phyloP scores from a whole-genome alignment of 2,888 invertebrate genomes.

The Lepidochitona cinerea region DNA sequence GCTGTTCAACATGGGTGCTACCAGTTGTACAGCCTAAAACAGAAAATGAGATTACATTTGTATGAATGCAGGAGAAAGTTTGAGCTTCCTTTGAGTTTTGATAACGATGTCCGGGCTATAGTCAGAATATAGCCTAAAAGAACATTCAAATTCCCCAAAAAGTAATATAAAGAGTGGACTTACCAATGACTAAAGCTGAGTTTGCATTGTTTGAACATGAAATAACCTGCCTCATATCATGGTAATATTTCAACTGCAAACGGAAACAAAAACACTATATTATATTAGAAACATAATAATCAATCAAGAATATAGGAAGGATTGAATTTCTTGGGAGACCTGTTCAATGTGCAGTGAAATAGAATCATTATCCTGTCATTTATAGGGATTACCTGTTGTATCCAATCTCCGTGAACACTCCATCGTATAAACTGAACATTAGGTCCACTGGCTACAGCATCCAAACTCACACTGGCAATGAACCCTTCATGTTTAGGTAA shows the following conservation, averaged over 20 bases:
- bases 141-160: too few species aligned
- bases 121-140: too few species aligned
- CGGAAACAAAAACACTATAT: conserved; percentile 11
- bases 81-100: too few species aligned
- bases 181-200: conserved; percentile 70
- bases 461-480: conserved; percentile 68
- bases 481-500: conserved; percentile 66
- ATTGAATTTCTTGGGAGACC: too few species aligned
- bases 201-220: conserved; percentile 70
- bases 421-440: conserved; percentile 68
- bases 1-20: conserved; percentile 67
- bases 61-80: too few species aligned
- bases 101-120: too few species aligned
- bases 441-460: conserved; percentile 54
- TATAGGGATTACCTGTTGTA: conserved; percentile 68
- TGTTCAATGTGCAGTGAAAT: too few species aligned
- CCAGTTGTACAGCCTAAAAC: conserved; percentile 66
- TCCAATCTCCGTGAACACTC: conserved; percentile 71
- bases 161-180: conserved; percentile 14
- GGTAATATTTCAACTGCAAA: conserved; percentile 67
- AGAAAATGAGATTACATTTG: background rate
- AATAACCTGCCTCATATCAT: conserved; percentile 68
- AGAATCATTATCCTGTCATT: too few species aligned
- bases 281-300: too few species aligned
- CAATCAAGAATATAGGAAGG: too few species aligned